Evolutionary conservation across 1,140 invertebrate genomes (phyloP).

Genomic region (Trypoxylus dichotomus): DNA sequence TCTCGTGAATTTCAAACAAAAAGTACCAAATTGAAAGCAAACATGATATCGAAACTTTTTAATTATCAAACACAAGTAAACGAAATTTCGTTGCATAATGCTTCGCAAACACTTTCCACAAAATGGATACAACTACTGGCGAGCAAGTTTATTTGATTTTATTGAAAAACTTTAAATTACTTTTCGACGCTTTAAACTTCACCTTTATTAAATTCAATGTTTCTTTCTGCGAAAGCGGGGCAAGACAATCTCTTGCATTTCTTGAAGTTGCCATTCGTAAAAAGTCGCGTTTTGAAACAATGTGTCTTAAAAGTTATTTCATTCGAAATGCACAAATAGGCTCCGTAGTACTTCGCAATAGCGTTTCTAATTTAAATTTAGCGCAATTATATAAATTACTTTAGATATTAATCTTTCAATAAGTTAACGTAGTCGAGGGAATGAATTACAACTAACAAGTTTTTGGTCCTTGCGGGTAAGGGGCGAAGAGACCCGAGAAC

Average conservation of each 20-base stretch:
- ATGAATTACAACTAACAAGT: neutral
- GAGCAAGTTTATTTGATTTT: slow-evolving; percentile 5
- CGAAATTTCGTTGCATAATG: neutral
- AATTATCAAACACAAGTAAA: neutral
- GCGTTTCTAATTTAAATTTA: neutral
- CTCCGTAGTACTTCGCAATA: neutral
- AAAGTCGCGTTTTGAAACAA: neutral
- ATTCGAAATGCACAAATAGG: neutral
- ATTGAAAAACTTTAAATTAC: slow-evolving; percentile 19
- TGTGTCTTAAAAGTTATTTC: neutral
- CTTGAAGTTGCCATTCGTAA: neutral
- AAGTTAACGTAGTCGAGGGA: neutral
- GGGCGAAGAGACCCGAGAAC: neutral
- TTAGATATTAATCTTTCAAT: slow-evolving; percentile 2
- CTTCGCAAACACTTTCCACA: neutral
- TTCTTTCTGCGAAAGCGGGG: neutral
- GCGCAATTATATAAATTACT: neutral
- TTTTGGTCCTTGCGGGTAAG: neutral
- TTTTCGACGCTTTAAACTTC: neutral
- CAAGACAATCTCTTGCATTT: slow-evolving; percentile 3
- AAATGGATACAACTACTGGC: neutral
- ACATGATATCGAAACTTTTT: slow-evolving; percentile 15
- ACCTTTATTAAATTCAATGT: slow-evolving; percentile 10
- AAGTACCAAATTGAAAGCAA: neutral
- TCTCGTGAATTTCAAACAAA: neutral